Percentiles rank a stretch among this genome's conserved stretches.
phyloP scores from a whole-genome alignment of 1,140 invertebrate genomes.

The Drosophila serrata region DNA sequence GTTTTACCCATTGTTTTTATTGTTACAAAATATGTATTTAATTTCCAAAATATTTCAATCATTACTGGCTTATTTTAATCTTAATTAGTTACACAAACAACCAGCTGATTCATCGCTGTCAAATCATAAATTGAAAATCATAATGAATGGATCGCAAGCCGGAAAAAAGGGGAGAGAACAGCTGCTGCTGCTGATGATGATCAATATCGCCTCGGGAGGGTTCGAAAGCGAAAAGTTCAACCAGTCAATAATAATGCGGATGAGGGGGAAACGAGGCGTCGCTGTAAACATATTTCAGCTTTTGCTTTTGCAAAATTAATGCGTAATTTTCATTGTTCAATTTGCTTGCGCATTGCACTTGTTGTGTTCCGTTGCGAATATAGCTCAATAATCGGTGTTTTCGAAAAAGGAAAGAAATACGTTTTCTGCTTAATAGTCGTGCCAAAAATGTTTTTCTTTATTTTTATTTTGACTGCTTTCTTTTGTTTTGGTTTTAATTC shows the following conservation, averaged over 20 bases:
- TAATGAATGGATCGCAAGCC: conserved; percentile 42
- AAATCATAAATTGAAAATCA: conserved; percentile 24
- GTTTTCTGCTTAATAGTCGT: conserved; percentile 51
- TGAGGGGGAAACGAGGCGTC: conserved; percentile 8
- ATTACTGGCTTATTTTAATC: background rate
- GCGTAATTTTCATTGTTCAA: conserved; percentile 60
- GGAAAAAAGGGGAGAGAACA: conserved; percentile 59
- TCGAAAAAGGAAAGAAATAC: conserved; percentile 42
- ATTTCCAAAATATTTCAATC: background rate
- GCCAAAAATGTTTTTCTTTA: conserved; percentile 53
- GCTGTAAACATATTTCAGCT: conserved; percentile 39
- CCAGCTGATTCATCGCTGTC: conserved; percentile 31
- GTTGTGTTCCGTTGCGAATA: conserved; percentile 30
- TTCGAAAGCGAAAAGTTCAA: conserved; percentile 73
- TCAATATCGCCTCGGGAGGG: conserved; percentile 32
- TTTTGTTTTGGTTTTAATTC: conserved; percentile 16
- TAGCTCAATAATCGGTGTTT: conserved; percentile 22
- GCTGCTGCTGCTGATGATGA: conserved; percentile 35
- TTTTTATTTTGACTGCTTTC: conserved; percentile 35
- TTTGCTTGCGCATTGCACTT: conserved; percentile 28
- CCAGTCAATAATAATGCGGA: conserved; percentile 51
- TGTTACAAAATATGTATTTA: too few species aligned
- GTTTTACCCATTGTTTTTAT: background rate
- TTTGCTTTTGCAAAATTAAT: conserved; percentile 49
- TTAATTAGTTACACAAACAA: background rate